Percentiles rank a stretch among this genome's conserved stretches.
Evolutionary conservation across 2,888 invertebrate species (phyloP).

Genomic region (Itoplectis maculator): DNA sequence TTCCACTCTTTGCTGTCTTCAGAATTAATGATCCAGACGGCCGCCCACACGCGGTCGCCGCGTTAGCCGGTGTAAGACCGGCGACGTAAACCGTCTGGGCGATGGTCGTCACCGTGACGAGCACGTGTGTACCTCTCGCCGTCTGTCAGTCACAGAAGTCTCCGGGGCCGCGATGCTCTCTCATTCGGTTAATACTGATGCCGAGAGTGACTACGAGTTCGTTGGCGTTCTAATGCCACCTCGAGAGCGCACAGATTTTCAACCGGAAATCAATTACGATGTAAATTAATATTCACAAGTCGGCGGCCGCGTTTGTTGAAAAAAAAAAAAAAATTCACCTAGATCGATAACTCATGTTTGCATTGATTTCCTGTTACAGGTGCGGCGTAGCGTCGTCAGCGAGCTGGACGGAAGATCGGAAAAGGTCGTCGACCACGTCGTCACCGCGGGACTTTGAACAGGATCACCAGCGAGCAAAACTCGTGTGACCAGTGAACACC

Average conservation of each 20-base stretch:
- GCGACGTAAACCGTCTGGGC: conserved; percentile 79
- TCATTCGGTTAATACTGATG: conserved; percentile 71
- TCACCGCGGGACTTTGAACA: conserved; percentile 79
- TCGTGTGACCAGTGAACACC: conserved; percentile 78
- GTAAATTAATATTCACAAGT: conserved; percentile 39
- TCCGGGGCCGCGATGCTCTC: conserved; percentile 69
- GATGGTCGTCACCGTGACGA: conserved; percentile 84
- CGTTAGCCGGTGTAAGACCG: conserved; percentile 77
- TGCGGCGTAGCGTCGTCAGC: conserved; percentile 84
- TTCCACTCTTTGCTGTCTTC: conserved; percentile 70
- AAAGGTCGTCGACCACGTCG: conserved; percentile 78
- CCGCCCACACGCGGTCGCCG: conserved; percentile 79
- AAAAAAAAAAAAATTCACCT: too few relatives aligned
- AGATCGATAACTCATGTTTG: conserved; percentile 42
- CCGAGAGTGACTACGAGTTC: conserved; percentile 62
- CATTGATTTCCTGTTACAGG: conserved; percentile 78
- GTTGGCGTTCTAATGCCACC: conserved; percentile 23
- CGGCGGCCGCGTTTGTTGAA: too few relatives aligned
- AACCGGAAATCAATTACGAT: conserved; percentile 45
- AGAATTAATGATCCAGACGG: conserved; percentile 81
- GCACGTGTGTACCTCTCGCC: conserved; percentile 82
- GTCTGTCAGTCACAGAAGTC: conserved; percentile 80
- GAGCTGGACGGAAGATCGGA: conserved; percentile 82
- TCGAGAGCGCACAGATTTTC: neutral
- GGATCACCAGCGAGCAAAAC: conserved; percentile 77